phyloP scores from a whole-genome alignment of 2,113 vertebrate species.

The Ailuropoda melanoleuca region DNA sequence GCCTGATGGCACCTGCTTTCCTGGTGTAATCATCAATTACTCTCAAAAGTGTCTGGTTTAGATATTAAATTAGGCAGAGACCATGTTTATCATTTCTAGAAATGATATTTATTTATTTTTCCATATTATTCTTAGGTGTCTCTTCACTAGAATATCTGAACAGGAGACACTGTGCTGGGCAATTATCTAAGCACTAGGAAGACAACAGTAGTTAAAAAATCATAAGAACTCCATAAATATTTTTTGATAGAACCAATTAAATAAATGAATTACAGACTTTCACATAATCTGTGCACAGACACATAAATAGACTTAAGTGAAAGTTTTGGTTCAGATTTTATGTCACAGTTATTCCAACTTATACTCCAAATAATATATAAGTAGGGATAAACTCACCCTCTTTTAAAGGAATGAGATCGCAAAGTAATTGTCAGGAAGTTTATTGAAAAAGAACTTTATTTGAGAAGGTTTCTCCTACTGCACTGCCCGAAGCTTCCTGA shows the following conservation, averaged over 20 bases:
- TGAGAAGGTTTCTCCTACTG: not conserved
- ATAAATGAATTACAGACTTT: not conserved
- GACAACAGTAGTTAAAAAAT: not conserved
- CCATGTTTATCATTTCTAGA: not conserved
- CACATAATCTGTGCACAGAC: not conserved
- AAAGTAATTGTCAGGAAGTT: not conserved
- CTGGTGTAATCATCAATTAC: not conserved
- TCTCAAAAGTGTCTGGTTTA: not conserved
- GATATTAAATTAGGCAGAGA: not conserved
- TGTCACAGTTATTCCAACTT: not conserved
- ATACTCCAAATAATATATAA: not conserved
- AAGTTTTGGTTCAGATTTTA: not conserved
- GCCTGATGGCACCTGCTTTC: not conserved
- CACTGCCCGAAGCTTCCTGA: not conserved
- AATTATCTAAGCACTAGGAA: not conserved
- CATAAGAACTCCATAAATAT: not conserved
- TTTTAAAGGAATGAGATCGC: not conserved
- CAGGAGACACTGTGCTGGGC: not conserved
- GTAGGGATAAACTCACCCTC: not conserved
- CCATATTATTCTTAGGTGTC: not conserved
- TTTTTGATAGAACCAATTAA: not conserved
- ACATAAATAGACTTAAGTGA: not conserved
- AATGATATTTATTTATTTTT: not conserved
- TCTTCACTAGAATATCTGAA: not conserved
- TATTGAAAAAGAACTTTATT: not conserved